A percentile compares a stretch with the other conserved stretches of the same genome.
Conservation (phyloP, 1,140 invertebrate genomes). For the Drosophila erecta region DNA sequence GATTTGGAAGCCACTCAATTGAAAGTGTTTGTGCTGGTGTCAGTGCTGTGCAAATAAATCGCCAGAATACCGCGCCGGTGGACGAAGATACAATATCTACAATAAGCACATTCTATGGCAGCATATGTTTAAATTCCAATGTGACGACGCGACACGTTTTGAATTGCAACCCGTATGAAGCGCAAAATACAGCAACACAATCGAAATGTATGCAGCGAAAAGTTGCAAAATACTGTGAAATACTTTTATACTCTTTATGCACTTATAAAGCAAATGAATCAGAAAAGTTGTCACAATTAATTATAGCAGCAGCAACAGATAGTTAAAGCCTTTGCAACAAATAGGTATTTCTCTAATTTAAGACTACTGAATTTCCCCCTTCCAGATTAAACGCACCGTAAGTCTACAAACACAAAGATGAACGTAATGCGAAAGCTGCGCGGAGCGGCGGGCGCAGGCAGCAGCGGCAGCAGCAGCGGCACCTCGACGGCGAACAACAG, state of each 20-base stretch:
- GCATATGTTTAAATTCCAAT: too few species aligned
- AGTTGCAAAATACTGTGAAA: too few species aligned
- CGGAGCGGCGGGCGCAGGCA: slow-evolving; percentile 85
- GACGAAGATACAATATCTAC: background rate
- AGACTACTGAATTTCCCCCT: background rate
- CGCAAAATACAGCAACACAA: too few species aligned
- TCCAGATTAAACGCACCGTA: slow-evolving; percentile 48
- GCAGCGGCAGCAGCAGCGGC: slow-evolving; percentile 63
- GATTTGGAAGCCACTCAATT: slow-evolving; percentile 45
- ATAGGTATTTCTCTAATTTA: background rate
- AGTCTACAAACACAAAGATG: slow-evolving; percentile 85
- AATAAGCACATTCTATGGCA: too few species aligned
- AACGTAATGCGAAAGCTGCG: slow-evolving; percentile 94
- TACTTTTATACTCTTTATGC: too few species aligned
- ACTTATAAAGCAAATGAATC: too few species aligned
- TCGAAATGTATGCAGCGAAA: too few species aligned
- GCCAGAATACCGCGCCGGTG: background rate
- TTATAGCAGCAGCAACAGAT: too few species aligned
- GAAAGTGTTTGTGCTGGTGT: slow-evolving; percentile 5
- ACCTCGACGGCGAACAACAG: slow-evolving; percentile 17
- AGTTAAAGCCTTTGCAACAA: too few species aligned
- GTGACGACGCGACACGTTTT: too few species aligned
- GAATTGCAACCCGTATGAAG: too few species aligned
- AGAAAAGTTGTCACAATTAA: too few species aligned
- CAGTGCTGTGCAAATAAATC: slow-evolving; percentile 6